These are phyloP conservation scores for Leptopilina boulardi DNA, from an alignment of 1,140 invertebrate genomes.

Conservation along the genomic window DNA sequence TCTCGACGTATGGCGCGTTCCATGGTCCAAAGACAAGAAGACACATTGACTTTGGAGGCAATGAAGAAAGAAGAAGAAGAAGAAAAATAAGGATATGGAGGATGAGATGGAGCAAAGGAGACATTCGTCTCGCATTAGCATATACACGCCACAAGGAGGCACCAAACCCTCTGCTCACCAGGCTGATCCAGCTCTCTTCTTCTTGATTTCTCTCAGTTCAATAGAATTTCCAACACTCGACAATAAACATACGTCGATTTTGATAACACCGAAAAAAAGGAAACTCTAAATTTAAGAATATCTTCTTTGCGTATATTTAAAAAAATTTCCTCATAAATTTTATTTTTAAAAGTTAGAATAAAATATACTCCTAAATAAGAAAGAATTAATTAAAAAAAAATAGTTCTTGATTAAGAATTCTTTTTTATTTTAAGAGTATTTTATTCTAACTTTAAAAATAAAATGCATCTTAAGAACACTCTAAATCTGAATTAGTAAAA, in stretches of 20 bases:
- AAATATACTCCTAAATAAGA: too few relatives aligned
- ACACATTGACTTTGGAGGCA: conserved; percentile 36
- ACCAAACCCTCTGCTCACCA: conserved; percentile 34
- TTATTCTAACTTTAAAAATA: too few relatives aligned
- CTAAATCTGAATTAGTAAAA: too few relatives aligned
- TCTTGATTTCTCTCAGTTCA: conserved; percentile 54
- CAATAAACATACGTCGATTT: conserved; percentile 43
- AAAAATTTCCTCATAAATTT: too few relatives aligned
- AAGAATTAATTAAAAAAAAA: too few relatives aligned
- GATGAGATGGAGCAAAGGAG: conserved; percentile 45
- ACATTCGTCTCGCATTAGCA: conserved; percentile 65
- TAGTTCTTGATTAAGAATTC: too few relatives aligned
- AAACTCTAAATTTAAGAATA: too few relatives aligned
- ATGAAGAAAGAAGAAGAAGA: conserved; percentile 36
- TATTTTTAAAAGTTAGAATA: too few relatives aligned
- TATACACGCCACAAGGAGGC: conserved; percentile 55
- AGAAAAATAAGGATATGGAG: conserved; percentile 15
- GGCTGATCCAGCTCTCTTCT: conserved; percentile 44
- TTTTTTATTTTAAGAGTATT: too few relatives aligned
- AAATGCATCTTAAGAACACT: too few relatives aligned
- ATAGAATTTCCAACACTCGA: conserved; percentile 55
- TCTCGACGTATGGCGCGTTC: conserved; percentile 25
- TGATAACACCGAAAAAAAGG: conserved; percentile 48
- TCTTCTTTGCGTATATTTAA: too few relatives aligned
- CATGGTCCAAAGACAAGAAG: conserved; percentile 21